Base-by-base conservation (phyloP, 1,140 invertebrate species). In the Aphaenogaster floridana region DNA sequence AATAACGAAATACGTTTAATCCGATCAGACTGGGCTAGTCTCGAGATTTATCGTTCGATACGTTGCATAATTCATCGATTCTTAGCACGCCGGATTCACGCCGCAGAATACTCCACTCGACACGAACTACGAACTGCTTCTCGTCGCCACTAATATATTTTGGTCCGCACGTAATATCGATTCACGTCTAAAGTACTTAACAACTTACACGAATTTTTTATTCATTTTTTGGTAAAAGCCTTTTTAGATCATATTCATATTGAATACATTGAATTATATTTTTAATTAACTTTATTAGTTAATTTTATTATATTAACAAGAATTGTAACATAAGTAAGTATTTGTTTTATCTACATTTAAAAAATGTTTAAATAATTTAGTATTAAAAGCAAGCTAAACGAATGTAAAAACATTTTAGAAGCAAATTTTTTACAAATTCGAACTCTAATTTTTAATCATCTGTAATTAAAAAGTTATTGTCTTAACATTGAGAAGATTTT, bases 1-100 rank as follows among this genome's bases (percentile, higher is more conserved):
- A 84, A 84, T 84, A 84, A 76, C 80, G 80, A 76, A 84, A 84
- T 84, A 84, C 69, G 80, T 39, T 84, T 84, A 84, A 84, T 84
- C 80, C 80, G 80, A 84, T 84, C 80, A 76, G 57, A 76, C 69
- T n/a, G n/a, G 80, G 68, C 52, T 74, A 74, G 54, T 76, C 54
- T 71, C 54, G 69, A 61, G 69, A 84, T 84, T 84, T 74, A 84
- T 84, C 57, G 69, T 84, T 76, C 80, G 11, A 84, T 84, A 28
- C 9, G 42, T 59, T 84, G 80, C 69, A 84, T 84, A 84, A 84
- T 84, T 84, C 68, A 74, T 76, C 69, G 57, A 84, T 84, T 84
- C 80, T 84, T 84, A 84, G 80, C 80, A 84, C 68, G 28, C 39
- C 28, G 80, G 54, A 83, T 83, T 83, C 52, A 15, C 21, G 8